These are phyloP conservation scores for Chironomus tentans DNA, from an alignment of 2,888 invertebrate genomes.

Conservation along the genomic window DNA sequence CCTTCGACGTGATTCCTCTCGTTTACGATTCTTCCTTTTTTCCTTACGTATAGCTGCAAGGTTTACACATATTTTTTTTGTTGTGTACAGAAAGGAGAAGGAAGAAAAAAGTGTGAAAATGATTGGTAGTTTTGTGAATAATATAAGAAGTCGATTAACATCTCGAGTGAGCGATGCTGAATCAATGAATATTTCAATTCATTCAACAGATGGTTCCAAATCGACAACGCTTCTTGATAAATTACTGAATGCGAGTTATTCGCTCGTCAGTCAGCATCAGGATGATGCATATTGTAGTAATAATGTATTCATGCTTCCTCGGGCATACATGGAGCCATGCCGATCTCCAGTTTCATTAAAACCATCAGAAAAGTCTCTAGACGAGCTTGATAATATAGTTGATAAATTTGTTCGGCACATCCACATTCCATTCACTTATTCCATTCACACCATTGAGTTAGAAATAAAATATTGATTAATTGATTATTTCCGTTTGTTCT, in stretches of 20 bases:
- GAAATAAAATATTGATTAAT: too few relatives aligned
- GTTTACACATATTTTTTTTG: background rate
- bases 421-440: too few relatives aligned
- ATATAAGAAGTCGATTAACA: slow-evolving; percentile 7
- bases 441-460: too few relatives aligned
- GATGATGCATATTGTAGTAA: slow-evolving; percentile 20
- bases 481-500: slow-evolving; percentile 30
- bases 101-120: background rate
- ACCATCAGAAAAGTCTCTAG: slow-evolving; percentile 34
- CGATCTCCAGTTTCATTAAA: slow-evolving; percentile 14
- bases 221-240: background rate
- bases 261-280: slow-evolving; percentile 19
- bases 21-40: too few relatives aligned
- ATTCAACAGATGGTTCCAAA: slow-evolving; percentile 10
- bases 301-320: slow-evolving; percentile 21
- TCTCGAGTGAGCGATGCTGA: background rate
- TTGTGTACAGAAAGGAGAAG: background rate
- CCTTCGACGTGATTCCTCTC: background rate
- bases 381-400: slow-evolving; percentile 47
- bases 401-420: slow-evolving; percentile 45
- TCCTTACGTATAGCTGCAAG: too few relatives aligned
- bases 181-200: background rate
- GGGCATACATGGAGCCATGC: slow-evolving; percentile 1
- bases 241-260: slow-evolving; percentile 12
- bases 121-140: slow-evolving; percentile 7